Conservation (phyloP, 2,797 vertebrate species). For the Aldrovandia affinis region DNA sequence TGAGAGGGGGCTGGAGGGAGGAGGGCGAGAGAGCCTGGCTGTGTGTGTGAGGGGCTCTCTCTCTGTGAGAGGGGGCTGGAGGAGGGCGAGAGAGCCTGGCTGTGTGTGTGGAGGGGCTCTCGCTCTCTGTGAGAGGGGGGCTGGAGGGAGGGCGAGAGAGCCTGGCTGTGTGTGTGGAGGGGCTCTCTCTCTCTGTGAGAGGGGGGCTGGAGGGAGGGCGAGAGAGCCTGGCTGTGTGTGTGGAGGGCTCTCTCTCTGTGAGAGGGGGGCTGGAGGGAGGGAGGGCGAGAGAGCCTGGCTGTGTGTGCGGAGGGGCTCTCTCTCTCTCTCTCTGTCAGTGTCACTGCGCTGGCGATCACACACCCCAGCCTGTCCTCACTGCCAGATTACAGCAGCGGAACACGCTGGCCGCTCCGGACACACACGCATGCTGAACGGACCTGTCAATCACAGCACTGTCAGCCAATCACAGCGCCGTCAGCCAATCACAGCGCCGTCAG, state of each 20-base stretch:
- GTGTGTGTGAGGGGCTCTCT: conserved; percentile 46
- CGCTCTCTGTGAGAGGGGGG: too few relatives aligned
- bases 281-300: conserved; percentile 44
- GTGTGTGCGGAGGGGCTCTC: conserved; percentile 44
- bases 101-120: conserved; percentile 44
- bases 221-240: conserved; percentile 47
- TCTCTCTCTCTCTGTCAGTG: conserved; percentile 42
- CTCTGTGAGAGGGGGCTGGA: too few relatives aligned
- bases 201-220: conserved; percentile 20
- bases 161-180: conserved; percentile 47
- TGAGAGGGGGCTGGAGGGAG: too few relatives aligned
- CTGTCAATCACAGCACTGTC: too few relatives aligned
- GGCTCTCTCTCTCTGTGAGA: conserved; percentile 47
- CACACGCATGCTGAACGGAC: neutral
- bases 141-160: conserved; percentile 32
- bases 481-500: neutral
- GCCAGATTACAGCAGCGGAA: conserved; percentile 67
- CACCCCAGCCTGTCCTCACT: conserved; percentile 66
- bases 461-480: neutral
- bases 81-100: conserved; percentile 41
- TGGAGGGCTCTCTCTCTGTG: conserved; percentile 46
- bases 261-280: conserved; percentile 47
- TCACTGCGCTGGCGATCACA: conserved; percentile 53
- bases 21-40: conserved; percentile 44
- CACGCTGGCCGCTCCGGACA: conserved; percentile 43